Conservation (phyloP, 2,797 vertebrate species). For the Thalassophryne amazonica region DNA sequence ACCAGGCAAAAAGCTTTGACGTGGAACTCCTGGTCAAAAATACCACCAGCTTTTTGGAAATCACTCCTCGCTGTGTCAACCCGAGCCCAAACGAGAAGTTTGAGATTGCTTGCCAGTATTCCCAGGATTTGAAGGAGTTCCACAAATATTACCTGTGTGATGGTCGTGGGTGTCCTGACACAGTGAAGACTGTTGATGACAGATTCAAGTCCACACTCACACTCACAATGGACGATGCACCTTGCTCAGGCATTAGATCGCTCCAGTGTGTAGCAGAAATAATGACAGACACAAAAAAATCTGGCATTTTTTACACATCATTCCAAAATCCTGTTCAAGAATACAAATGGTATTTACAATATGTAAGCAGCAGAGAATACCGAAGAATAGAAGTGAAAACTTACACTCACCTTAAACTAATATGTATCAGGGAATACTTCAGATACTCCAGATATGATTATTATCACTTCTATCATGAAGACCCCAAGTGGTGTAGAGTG, state of each 20-base stretch:
- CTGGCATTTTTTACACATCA: no score
- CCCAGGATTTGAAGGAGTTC: background rate
- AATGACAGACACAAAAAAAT: rapidly evolving
- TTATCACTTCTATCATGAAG: no score
- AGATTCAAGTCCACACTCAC: background rate
- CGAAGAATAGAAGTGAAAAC: no score
- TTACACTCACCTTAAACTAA: background rate
- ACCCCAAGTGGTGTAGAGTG: no score
- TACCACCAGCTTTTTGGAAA: background rate
- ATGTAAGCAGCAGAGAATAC: no score
- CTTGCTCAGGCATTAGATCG: background rate
- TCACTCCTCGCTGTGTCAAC: background rate
- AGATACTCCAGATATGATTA: no score
- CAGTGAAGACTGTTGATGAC: background rate
- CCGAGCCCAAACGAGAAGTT: background rate
- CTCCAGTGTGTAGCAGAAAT: background rate
- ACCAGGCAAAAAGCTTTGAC: background rate
- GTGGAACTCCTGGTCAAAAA: background rate
- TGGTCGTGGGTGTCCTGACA: background rate
- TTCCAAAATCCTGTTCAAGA: no score
- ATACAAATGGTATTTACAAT: no score
- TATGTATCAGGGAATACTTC: background rate
- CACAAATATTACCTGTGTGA: conserved; percentile 2
- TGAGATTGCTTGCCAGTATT: background rate
- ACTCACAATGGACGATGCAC: background rate